Percentiles rank a stretch among this genome's conserved stretches.
phyloP scores from a whole-genome alignment of 2,797 vertebrate genomes.

The Periparus ater region DNA sequence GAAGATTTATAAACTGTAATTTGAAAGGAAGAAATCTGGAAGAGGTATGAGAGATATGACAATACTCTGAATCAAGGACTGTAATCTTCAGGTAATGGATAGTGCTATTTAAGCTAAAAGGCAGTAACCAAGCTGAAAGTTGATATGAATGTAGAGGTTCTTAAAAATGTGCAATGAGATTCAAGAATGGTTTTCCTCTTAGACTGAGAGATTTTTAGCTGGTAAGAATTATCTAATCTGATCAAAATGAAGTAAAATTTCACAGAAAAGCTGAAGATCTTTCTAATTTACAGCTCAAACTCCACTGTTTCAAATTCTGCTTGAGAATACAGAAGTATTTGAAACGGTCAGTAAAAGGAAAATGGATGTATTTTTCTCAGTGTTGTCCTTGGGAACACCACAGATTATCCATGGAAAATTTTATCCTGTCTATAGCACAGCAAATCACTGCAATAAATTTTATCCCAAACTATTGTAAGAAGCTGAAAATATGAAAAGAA shows the following conservation, averaged over 20 bases:
- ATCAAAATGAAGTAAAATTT: background rate
- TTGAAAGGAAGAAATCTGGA: background rate
- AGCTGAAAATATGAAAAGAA: background rate
- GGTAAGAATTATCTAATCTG: background rate
- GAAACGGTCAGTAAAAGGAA: background rate
- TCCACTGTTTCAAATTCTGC: background rate
- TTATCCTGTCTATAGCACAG: background rate
- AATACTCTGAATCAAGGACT: background rate
- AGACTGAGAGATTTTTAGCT: background rate
- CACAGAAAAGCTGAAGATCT: background rate
- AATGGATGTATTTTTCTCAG: background rate
- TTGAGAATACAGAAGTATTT: background rate
- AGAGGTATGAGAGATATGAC: background rate
- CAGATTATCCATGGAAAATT: background rate
- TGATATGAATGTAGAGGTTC: background rate
- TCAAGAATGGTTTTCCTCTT: background rate
- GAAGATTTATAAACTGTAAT: background rate
- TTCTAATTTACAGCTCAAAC: background rate
- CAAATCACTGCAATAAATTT: constrained; percentile 1
- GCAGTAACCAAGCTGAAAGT: background rate
- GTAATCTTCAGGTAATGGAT: background rate
- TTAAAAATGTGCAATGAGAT: background rate
- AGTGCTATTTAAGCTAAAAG: constrained; percentile 15
- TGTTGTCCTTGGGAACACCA: background rate
- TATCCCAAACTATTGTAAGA: background rate